A percentile compares a stretch with the other conserved stretches of the same genome.
Evolutionary conservation across 2,113 vertebrate genomes (phyloP).

Genomic region (Leptosomus discolor): DNA sequence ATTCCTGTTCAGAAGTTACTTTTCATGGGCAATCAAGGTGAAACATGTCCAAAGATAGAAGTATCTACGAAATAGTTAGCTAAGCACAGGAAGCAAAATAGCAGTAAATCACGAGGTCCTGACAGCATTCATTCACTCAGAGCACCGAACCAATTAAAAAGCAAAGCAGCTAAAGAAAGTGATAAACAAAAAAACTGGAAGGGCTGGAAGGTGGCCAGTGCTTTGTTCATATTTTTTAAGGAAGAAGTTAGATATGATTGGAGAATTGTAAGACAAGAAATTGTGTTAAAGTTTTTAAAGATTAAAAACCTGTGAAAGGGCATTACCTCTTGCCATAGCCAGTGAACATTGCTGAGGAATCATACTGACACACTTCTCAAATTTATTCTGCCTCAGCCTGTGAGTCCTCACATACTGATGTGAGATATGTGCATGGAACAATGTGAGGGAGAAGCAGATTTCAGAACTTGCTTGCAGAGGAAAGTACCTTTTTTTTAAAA

Average conservation of each 20-base stretch:
- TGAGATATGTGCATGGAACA: not conserved
- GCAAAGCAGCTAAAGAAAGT: not conserved
- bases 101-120: not conserved
- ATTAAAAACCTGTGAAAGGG: not conserved
- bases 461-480: not conserved
- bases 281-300: not conserved
- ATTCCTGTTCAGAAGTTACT: not conserved
- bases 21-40: not conserved
- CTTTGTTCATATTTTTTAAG: not conserved
- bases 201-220: not conserved
- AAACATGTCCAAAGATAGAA: not conserved
- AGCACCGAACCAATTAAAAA: not conserved
- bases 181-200: not conserved
- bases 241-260: not conserved
- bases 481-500: not conserved
- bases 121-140: not conserved
- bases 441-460: not conserved
- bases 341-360: not conserved
- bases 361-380: not conserved
- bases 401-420: not conserved
- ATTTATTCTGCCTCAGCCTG: not conserved
- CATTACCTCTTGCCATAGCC: not conserved
- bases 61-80: not conserved
- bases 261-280: not conserved
- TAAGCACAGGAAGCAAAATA: not conserved